Evolutionary conservation across 2,888 invertebrate species (phyloP).

Genomic region (Crocallis elinguaria): DNA sequence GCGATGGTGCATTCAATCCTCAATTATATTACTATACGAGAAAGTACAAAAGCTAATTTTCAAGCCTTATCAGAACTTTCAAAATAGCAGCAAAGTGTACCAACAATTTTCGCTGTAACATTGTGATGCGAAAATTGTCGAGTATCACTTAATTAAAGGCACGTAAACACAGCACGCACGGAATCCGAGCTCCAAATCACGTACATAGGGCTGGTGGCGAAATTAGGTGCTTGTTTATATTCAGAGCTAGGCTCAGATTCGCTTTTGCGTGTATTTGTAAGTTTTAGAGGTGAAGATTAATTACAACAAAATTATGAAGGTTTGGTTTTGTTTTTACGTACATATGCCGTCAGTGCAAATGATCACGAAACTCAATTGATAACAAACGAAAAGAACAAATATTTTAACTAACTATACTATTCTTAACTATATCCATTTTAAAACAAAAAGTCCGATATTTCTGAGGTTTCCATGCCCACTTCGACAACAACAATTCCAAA

Average conservation of each 20-base stretch:
- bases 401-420: too few relatives aligned
- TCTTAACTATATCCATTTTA: too few relatives aligned
- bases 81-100: neutral
- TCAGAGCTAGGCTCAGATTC: constrained; percentile 18
- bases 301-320: neutral
- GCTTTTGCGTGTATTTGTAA: neutral
- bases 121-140: constrained; percentile 38
- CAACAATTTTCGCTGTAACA: constrained; percentile 11
- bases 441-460: too few relatives aligned
- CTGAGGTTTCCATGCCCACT: too few relatives aligned
- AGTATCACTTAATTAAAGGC: constrained; percentile 40
- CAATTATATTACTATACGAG: neutral
- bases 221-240: constrained; percentile 34
- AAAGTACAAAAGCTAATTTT: neutral
- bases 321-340: neutral
- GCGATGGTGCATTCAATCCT: neutral
- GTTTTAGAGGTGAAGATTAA: neutral
- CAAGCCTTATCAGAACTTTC: neutral
- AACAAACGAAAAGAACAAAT: too few relatives aligned
- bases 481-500: too few relatives aligned
- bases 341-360: too few relatives aligned
- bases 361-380: too few relatives aligned
- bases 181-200: constrained; percentile 36
- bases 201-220: constrained; percentile 25
- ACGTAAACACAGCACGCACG: constrained; percentile 43